Base-by-base conservation (phyloP, 2,888 invertebrate species). In the Nemotelus pantherinus region DNA sequence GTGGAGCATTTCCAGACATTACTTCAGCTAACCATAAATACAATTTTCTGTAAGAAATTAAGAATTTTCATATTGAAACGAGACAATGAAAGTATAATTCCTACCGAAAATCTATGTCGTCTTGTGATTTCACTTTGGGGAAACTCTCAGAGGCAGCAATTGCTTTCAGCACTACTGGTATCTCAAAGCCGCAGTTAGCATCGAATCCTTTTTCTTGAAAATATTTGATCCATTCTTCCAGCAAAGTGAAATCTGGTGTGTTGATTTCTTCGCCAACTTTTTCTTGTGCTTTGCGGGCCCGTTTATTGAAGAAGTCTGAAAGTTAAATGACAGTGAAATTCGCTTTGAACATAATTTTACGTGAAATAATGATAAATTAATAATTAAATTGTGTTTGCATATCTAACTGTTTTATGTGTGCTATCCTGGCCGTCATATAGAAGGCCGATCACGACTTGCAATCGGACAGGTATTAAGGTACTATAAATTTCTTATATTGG, bases 1-100 rank as follows among this genome's bases (percentile, higher is more conserved):
- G 80, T 75, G 85, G 86, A 2, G 86, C 85, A 9, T 84, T 82
- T 0, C 86, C 86, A n/a, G 82, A 79, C 77, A 86, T 81, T 0
- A 84, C 84, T 64, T 84, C 84, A 44, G 84, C 83, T 2, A 86
- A n/a, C 79, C 85, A 86, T 50, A 77, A 80, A 57, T 86, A 86
- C 47, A 85, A 82, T 63, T 82, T 81, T 60, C 86, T 86, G 64
- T 57, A 80, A 77, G 45, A 3, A 1, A 44, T 25, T 25, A 9
- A 79, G 79, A 25, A 7, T 7, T 25, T 39, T 45, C 55, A 0
- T 44, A 25, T 1, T 44, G 10, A 25, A 43, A 3, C 2, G 9
- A 10, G 7, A 10, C 3, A n/a, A 7, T 3, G 1, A 44, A 7
- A 25, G 41, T 3, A 63, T 43, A 7, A 41, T 5, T 3, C 76